Evolutionary conservation across 2,888 invertebrate genomes (phyloP).

Genomic region (Hirtodrosophila trivittata): DNA sequence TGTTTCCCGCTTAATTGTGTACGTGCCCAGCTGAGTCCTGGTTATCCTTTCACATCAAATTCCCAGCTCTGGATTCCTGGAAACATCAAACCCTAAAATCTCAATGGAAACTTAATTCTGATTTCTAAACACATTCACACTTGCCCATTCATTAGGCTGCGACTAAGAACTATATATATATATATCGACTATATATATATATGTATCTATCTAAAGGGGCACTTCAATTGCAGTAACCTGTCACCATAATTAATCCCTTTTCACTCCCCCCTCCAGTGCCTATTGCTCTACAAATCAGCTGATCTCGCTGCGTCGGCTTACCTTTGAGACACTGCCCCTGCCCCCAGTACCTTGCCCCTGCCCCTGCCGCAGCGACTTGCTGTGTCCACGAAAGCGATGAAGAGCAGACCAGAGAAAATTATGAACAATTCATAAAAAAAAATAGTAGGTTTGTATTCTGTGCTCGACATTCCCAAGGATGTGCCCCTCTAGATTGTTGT

Average conservation of each 20-base stretch:
- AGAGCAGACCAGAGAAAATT: slow-evolving; percentile 39
- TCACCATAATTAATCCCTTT: slow-evolving; percentile 73
- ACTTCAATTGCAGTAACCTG: slow-evolving; percentile 65
- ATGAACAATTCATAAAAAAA: slow-evolving; percentile 73
- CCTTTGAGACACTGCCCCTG: slow-evolving; percentile 46
- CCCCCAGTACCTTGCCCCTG: background rate
- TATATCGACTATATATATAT: slow-evolving; percentile 3
- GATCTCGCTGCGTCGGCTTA: slow-evolving; percentile 51
- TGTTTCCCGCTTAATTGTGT: slow-evolving; percentile 37
- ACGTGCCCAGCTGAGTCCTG: slow-evolving; percentile 32
- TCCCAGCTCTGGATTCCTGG: slow-evolving; percentile 24
- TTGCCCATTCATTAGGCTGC: slow-evolving; percentile 36
- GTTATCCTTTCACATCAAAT: slow-evolving; percentile 25
- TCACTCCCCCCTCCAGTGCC: slow-evolving; percentile 1
- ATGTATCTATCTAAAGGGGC: slow-evolving; percentile 21
- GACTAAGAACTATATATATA: background rate
- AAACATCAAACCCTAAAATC: slow-evolving; percentile 33
- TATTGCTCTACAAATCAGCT: slow-evolving; percentile 61
- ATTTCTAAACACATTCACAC: slow-evolving; percentile 37
- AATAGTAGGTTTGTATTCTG: slow-evolving; percentile 51
- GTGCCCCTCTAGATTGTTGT: slow-evolving; percentile 56
- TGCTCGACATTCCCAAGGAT: slow-evolving; percentile 73
- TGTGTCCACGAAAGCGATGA: slow-evolving; percentile 40
- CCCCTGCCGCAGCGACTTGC: no score
- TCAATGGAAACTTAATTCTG: slow-evolving; percentile 46